Base-by-base conservation (phyloP, 2,797 vertebrate genomes). In the Remorina albescens region DNA sequence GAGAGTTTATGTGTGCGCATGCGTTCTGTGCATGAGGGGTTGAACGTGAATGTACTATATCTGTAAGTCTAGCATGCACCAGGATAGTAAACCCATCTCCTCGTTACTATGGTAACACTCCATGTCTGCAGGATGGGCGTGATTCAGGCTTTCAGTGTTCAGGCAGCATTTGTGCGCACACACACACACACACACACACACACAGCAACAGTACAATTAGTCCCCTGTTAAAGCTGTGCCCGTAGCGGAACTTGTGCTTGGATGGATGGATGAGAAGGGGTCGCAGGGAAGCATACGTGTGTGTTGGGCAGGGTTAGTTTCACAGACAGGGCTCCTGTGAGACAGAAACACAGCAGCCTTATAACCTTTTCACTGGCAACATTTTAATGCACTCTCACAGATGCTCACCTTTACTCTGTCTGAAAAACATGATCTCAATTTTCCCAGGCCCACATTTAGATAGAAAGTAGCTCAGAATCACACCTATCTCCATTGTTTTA, bases 61-160 rank as follows among this genome's bases (percentile, higher is more conserved):
- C 70, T 78, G 74, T 84, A 59, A 67, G 80, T 62, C 73, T 80
- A 65, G 21, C 78, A 21, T 70, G 69, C 73, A 78, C 71, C 71
- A 83, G 84, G 86, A 84, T 85, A 86, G 88, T 92, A 88, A 92
- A 91, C 88, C 90, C 71, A 79, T 86, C 75, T 84, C 69, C 71
- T 57, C 54, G 93, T 95, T 94, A 88, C 93, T 90, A 94, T 94
- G 93, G 93, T 82, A 91, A 94, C 82, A 12, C 76, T 80, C 62
- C 51, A 75, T 86, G 83, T 92, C 93, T 88, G 91, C 89, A 92
- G 89, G 93, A 93, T 91, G 88, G 91, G 92, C 87, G 91, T 89
- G 90, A 95, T 86, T 93, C 91, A 89, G 85, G 83, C 88, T 83
- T 78, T 89, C 80, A 84, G 86, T 82, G 87, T 87, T 90, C 78